Percentiles rank a stretch among this genome's conserved stretches.
Evolutionary conservation across 2,888 invertebrate genomes (phyloP).

Genomic region (Brachycybe producta): DNA sequence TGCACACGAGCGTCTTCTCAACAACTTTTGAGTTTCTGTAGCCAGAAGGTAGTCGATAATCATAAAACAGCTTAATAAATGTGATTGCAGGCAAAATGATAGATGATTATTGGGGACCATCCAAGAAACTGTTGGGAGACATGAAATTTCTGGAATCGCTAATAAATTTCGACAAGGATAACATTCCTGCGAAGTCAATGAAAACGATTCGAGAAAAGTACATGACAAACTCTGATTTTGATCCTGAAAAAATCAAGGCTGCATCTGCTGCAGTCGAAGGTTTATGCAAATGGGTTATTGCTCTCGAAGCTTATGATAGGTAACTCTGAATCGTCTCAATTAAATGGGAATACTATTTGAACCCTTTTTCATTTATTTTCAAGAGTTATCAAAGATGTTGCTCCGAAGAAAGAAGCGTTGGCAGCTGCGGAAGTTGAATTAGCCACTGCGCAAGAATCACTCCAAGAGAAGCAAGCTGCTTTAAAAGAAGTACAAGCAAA

Average conservation of each 20-base stretch:
- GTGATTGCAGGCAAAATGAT: constrained; percentile 52
- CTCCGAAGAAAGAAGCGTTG: constrained; percentile 36
- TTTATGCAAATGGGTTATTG: constrained; percentile 25
- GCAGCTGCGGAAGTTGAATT: constrained; percentile 33
- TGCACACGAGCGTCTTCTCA: too few relatives aligned
- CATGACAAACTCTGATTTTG: constrained; percentile 66
- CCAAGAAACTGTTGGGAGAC: constrained; percentile 76
- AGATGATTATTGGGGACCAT: constrained; percentile 89
- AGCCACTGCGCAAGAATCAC: constrained; percentile 32
- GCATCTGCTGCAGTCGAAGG: constrained; percentile 85
- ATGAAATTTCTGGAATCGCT: constrained; percentile 86
- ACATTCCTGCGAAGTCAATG: constrained; percentile 11
- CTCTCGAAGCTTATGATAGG: constrained; percentile 19
- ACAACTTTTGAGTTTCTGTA: too few relatives aligned
- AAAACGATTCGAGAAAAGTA: constrained; percentile 13
- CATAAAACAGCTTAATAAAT: background rate
- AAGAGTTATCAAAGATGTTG: constrained; percentile 31
- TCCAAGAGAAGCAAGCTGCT: constrained; percentile 35
- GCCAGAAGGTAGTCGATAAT: too few relatives aligned
- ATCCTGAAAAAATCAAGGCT: constrained; percentile 74
- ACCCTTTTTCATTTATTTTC: background rate
- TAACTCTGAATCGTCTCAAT: background rate
- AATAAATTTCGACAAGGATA: constrained; percentile 67
- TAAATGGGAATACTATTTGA: background rate
- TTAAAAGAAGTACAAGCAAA: constrained; percentile 36